Percentiles rank a stretch among this genome's conserved stretches.
Evolutionary conservation across 2,113 vertebrate species (phyloP).

Genomic region (Sphaerodactylus townsendi): DNA sequence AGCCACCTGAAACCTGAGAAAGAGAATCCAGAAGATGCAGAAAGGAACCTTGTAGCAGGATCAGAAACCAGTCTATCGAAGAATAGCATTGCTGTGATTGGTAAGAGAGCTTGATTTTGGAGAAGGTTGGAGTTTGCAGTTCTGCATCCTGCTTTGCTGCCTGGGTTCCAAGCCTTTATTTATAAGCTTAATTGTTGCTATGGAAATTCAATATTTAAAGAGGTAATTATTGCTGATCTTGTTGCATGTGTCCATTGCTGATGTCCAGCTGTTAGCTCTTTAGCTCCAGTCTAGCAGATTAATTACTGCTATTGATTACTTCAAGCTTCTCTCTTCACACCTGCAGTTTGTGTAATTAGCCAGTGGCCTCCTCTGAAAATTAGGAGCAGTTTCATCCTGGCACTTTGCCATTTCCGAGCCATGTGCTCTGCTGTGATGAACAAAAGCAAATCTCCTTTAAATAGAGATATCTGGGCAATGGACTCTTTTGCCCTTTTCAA

Average conservation of each 20-base stretch:
- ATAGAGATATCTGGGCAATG: constrained; percentile 79
- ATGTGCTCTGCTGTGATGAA: constrained; percentile 76
- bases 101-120: constrained; percentile 72
- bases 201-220: constrained; percentile 89
- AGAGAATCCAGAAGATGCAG: constrained; percentile 53
- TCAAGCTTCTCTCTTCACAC: constrained; percentile 86
- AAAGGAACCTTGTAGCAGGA: constrained; percentile 40
- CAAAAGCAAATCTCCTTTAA: constrained; percentile 83
- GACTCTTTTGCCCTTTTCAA: constrained; percentile 74
- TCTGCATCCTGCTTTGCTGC: constrained; percentile 72
- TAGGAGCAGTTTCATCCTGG: constrained; percentile 85
- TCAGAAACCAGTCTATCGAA: constrained; percentile 54
- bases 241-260: constrained; percentile 87
- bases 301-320: constrained; percentile 91
- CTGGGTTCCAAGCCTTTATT: constrained; percentile 80
- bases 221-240: constrained; percentile 89
- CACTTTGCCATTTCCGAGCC: constrained; percentile 81
- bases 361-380: constrained; percentile 84
- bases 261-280: constrained; percentile 90
- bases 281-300: constrained; percentile 88
- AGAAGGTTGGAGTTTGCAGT: constrained; percentile 75
- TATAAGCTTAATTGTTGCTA: constrained; percentile 86
- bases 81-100: constrained; percentile 74
- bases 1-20: constrained; percentile 29
- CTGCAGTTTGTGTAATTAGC: constrained; percentile 87